Evolutionary conservation across 2,113 vertebrate genomes (phyloP), one percentile per base, ranked within the genome.

Genomic region (Tonatia bakeri): DNA sequence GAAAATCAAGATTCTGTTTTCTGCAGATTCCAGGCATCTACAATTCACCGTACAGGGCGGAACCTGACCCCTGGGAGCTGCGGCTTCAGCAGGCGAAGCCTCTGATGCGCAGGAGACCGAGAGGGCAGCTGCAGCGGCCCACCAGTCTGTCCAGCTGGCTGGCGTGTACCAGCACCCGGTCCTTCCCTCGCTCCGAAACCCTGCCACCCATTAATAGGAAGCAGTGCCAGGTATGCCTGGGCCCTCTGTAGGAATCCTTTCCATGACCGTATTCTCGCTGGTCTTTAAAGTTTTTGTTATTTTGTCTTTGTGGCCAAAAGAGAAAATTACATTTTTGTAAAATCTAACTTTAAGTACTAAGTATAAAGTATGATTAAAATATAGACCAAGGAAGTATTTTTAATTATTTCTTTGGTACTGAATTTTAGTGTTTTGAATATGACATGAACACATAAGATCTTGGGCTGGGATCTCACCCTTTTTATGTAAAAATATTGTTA

Each of bases 61-160:
- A 89, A 36, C 99, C 99, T 47, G 98, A 99, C 98, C 99, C 99
- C 15, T 99, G 99, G 99, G 99, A 99, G 92, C 76, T 98, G 90
- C 98, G 98, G 65, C 95, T 99, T 93, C 98, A 33, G 96, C 98
- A 98, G 85, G 98, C 98, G 90, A 99, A 98, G 95, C 99, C 99
- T 15, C 95, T 98, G 87, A 93, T 56, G 36, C 97, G 97, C 75
- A 98, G 9, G 45, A 70, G 38, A 3, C 87, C 96, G 31, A 43
- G 70, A 86, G 77, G 17, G 1, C 97, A 83, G 59, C 97, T 69
- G 92, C 77, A 83, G 82, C 56, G n/a, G 31, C 13, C 38, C 4
- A 4, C 0, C 6, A 90, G 90, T 67, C 85, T 97, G n/a, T 69
- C 47, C 38, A 72, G 94, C 89, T 98, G 97, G 98, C 96, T 98